Percentiles rank a stretch among this genome's conserved stretches.
phyloP scores from a whole-genome alignment of 2,888 invertebrate genomes.

The Synanthedon andrenaeformis region DNA sequence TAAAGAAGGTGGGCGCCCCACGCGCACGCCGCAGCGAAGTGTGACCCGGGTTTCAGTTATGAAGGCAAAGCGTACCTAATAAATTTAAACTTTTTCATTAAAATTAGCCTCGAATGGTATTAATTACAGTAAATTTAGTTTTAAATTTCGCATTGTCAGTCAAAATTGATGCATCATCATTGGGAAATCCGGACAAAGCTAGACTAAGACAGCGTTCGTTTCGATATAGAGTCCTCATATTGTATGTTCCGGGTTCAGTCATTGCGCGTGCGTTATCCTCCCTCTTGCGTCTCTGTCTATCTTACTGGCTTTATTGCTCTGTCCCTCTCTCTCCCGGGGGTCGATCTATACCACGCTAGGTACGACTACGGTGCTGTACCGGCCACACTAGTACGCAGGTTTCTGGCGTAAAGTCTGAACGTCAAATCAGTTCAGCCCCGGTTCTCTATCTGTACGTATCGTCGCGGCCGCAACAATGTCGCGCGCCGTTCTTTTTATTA shows the following conservation, averaged over 20 bases:
- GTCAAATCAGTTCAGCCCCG: slow-evolving; percentile 31
- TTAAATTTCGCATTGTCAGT: slow-evolving; percentile 11
- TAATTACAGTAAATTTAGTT: background rate
- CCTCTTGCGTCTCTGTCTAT: slow-evolving; percentile 32
- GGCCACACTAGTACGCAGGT: slow-evolving; percentile 60
- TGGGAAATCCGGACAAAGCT: slow-evolving; percentile 62
- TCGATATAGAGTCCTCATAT: slow-evolving; percentile 41
- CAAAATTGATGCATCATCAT: slow-evolving; percentile 58
- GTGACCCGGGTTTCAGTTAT: too few species aligned
- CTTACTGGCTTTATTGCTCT: slow-evolving; percentile 13
- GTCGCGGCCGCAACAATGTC: slow-evolving; percentile 70
- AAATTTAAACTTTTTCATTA: background rate
- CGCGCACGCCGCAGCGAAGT: too few species aligned
- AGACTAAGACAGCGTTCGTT: slow-evolving; percentile 57
- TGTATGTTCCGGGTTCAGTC: slow-evolving; percentile 44
- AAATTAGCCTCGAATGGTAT: background rate
- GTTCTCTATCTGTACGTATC: slow-evolving; percentile 38
- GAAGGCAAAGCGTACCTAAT: too few species aligned
- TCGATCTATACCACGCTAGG: slow-evolving; percentile 67
- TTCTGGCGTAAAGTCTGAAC: slow-evolving; percentile 52
- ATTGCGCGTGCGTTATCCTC: slow-evolving; percentile 61
- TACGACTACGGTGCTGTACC: slow-evolving; percentile 50
- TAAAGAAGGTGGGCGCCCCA: too few species aligned
- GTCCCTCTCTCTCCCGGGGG: slow-evolving; percentile 50
- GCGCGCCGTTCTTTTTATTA: slow-evolving; percentile 72